Evolutionary conservation across 2,888 invertebrate genomes (phyloP), one percentile per base, ranked within the genome.

Genomic region (Blastobasis lacticolella): DNA sequence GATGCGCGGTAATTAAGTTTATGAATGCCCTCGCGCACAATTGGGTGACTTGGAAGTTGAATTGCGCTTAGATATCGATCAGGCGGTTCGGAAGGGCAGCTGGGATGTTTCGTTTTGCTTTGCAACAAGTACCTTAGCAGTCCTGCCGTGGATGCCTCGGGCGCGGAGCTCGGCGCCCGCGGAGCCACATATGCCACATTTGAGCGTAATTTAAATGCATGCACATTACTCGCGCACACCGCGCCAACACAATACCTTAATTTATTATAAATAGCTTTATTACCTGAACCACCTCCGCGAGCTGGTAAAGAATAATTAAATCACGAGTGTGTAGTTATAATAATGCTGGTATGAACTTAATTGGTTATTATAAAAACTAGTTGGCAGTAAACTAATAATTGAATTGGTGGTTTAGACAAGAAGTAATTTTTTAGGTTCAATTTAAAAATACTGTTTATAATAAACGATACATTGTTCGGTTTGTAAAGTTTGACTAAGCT

Each of bases 141-240:
- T 63, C 59, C 62, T 52, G 50, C 52, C 56, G 48, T 53, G 49
- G 49, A 59, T 58, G 55, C 60, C 48, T 9, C 55, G 55, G 57
- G 52, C 57, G 52, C 54, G 52, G 52, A 49, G 50, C 54, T 48
- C 45, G 48, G 51, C 49, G 55, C 52, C 48, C 49, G 46, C 50
- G 23, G 56, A 54, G 63, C 58, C 64, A 60, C 66, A 62, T 62
- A 60, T 72, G 73, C 67, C 69, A 70, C 79, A 78, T 81, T 81
- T 78, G 67, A 73, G 64, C 62, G 75, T 78, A 78, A 81, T 81
- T 80, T 81, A 81, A 80, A 81, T 82, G 80, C 80, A 81, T 75
- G 69, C 73, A 77, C 75, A 78, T 76, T 77, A 79, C 78, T 71
- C 67, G 69, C 57, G 60, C 62, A 66, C 66, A 67, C 67, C 68